Evolutionary conservation across 2,113 vertebrate genomes (phyloP).

Genomic region (Poecile atricapillus): DNA sequence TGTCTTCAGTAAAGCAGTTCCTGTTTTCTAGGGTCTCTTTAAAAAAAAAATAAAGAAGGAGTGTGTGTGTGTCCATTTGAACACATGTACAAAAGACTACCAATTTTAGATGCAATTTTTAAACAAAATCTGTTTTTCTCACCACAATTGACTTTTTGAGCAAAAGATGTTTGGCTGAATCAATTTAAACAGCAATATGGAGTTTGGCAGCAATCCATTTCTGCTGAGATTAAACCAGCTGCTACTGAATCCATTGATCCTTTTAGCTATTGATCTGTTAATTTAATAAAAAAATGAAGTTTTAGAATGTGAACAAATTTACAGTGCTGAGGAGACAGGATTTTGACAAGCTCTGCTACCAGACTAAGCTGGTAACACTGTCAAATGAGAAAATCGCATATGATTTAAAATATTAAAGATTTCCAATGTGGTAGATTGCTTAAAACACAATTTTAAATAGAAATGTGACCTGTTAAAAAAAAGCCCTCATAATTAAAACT

Average conservation of each 20-base stretch:
- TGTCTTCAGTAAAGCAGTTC: not conserved
- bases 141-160: not conserved
- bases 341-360: conserved; percentile 4
- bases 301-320: conserved; percentile 45
- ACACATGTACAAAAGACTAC: not conserved
- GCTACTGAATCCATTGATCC: conserved; percentile 23
- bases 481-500: not conserved
- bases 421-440: not conserved
- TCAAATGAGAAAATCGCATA: conserved; percentile 4
- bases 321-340: conserved; percentile 7
- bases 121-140: not conserved
- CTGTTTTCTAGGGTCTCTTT: not conserved
- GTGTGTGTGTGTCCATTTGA: accelerated
- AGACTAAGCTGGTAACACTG: not conserved
- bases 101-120: not conserved
- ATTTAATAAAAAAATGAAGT: conserved; percentile 54
- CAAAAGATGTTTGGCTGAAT: conserved; percentile 11
- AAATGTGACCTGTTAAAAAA: not conserved
- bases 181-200: conserved; percentile 31
- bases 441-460: not conserved
- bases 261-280: conserved; percentile 46
- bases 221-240: conserved; percentile 33
- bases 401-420: not conserved
- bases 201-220: conserved; percentile 36
- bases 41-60: not conserved